Evolutionary conservation across 1,140 invertebrate genomes (phyloP), one percentile per base, ranked within the genome.

Genomic region (Drosophila pseudoobscura): DNA sequence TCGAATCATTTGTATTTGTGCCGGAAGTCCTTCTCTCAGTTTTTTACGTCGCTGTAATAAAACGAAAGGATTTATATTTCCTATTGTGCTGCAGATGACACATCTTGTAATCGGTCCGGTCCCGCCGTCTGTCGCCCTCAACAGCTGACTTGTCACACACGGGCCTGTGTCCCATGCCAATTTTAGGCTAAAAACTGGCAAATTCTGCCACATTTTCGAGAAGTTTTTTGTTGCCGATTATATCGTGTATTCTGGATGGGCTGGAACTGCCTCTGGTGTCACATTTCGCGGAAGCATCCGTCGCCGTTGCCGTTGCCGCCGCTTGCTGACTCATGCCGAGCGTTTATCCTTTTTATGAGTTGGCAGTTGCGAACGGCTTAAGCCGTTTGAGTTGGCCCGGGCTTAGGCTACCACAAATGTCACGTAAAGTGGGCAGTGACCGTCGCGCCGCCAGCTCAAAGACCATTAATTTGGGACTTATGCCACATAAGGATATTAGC

Each of bases 51-150:
- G 63, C 35, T 70, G 77, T 74, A 87, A 89, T 89, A 89, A 89
- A 89, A 90, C 80, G 85, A 89, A 89, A 85, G 84, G 84, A 89
- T 89, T 89, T 89, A 89, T 89, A 85, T 89, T 90, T 89, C 84
- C 85, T 60, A 83, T 84, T 87, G 78, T 87, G 47, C 60, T 57
- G 35, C 73, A 83, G 80, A 84, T 72, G 77, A 75, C 76, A 80
- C 78, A 84, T 73, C 80, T 85, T 85, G 77, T 80, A 80, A 84
- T 75, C 75, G 13, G 50, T 78, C 46, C 26, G 46, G 47, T 5
- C 5, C 29, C 53, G 66, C 71, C 80, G 61, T 51, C 58, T 62
- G 58, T 22, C 31, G 35, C 22, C 49, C 50, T 54, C 72, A 59
- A 65, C 73, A 87, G 82, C 82, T 87, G 82, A 87, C 83, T 85